Base-by-base conservation (phyloP, 2,113 vertebrate genomes). In the Rhinoptilus africanus region DNA sequence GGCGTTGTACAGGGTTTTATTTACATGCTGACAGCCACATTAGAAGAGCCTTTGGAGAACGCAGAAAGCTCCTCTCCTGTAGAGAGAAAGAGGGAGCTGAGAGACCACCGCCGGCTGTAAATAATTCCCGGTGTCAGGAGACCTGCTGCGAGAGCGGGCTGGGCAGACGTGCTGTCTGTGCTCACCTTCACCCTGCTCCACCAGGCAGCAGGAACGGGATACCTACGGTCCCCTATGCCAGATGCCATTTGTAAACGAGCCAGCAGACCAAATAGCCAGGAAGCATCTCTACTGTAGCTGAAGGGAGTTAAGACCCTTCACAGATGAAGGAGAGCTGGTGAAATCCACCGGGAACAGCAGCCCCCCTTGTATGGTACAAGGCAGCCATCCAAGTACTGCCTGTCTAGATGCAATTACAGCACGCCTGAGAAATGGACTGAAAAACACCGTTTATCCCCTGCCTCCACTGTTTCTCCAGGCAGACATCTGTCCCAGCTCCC, bases 371-470 rank as follows among this genome's bases (percentile, higher is more conserved):
- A 59, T 77, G 63, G 72, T 66, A 78, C 16, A 37, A 91, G 89
- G 84, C 93, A 89, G 84, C 28, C 80, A 75, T 84, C 69, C 91
- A 91, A 91, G 80, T 24, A 13, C 79, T 69, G 75, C 59, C 79
- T 92, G 76, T 96, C 91, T 92, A 92, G 96, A 96, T 83, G 0
- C 50, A 66, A 92, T 88, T 69, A 92, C 63, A 88, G 91, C 90
- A 77, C 1, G 6, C 86, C 79, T 88, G 91, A 96, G 94, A 91
- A 94, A 91, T 17, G 63, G 94, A 71, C 72, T 59, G 72, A 77
- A 93, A 92, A 86, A 4, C 37, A 57, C 35, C 19, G 4, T 73
- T 93, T 90, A 75, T 85, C 43, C 56, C 71, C 48, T 79, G 50
- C 53, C 41, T 45, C 59, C 34, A 9, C 47, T 8, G 6, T 35